Evolutionary conservation across 2,888 invertebrate species (phyloP).

Genomic region (Eustalomyia histrio): DNA sequence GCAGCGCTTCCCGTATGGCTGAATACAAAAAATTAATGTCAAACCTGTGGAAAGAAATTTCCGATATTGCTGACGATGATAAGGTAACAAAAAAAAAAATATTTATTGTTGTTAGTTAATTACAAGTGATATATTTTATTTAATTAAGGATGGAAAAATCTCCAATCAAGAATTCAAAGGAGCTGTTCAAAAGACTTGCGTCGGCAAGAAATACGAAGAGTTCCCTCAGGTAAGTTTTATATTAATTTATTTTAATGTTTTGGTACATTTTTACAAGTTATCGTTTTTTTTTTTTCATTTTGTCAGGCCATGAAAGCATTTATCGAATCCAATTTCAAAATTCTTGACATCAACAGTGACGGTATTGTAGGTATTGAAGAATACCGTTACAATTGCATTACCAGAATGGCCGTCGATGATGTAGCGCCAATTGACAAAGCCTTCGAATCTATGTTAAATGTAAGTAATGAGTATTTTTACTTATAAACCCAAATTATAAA

Average conservation of each 20-base stretch:
- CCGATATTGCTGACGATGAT: slow-evolving; percentile 91
- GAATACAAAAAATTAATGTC: slow-evolving; percentile 91
- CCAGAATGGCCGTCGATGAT: slow-evolving; percentile 88
- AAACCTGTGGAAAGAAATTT: slow-evolving; percentile 91
- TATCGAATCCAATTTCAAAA: slow-evolving; percentile 90
- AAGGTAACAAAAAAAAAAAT: slow-evolving; percentile 84
- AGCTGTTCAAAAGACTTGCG: slow-evolving; percentile 89
- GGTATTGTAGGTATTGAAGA: slow-evolving; percentile 89
- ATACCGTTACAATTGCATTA: slow-evolving; percentile 90
- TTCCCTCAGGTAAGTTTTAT: slow-evolving; percentile 83
- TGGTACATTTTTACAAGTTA: background rate
- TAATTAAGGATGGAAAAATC: slow-evolving; percentile 88
- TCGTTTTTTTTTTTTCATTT: background rate
- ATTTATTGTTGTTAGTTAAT: too few species aligned
- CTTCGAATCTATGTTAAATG: slow-evolving; percentile 87
- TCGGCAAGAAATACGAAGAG: slow-evolving; percentile 87
- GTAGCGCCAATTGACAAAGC: slow-evolving; percentile 88
- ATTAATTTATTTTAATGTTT: too few species aligned
- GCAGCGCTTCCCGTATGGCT: slow-evolving; percentile 85
- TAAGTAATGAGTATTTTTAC: slow-evolving; percentile 80
- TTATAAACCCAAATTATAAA: too few species aligned
- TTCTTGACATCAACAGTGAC: slow-evolving; percentile 89
- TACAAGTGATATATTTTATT: too few species aligned
- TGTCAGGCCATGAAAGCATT: slow-evolving; percentile 88
- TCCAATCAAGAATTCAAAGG: slow-evolving; percentile 90